Evolutionary conservation across 2,113 vertebrate genomes (phyloP).

Genomic region (Aphyosemion australe): DNA sequence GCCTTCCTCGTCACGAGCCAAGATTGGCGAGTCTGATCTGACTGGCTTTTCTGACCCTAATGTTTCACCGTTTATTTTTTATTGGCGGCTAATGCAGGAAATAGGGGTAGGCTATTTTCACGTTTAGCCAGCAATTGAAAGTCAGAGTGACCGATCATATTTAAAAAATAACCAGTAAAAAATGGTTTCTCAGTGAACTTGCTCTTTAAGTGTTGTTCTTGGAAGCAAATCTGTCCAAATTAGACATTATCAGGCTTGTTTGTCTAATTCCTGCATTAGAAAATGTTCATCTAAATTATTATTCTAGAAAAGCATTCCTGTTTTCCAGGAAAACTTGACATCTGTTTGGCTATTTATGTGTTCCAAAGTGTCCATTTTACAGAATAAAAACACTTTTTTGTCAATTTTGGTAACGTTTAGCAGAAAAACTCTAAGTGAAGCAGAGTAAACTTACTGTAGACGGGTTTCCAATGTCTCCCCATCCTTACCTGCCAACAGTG

Average conservation of each 20-base stretch:
- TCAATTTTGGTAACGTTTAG: not conserved
- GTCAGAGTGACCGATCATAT: too few relatives aligned
- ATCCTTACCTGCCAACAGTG: slow-evolving; percentile 4
- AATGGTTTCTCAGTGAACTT: too few relatives aligned
- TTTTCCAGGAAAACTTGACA: not conserved
- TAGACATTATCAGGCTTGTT: not conserved
- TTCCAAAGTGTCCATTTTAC: not conserved
- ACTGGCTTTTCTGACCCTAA: too few relatives aligned
- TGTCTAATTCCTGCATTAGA: not conserved
- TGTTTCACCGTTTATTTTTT: too few relatives aligned
- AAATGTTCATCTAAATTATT: not conserved
- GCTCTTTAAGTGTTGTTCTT: too few relatives aligned
- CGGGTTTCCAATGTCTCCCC: slow-evolving; percentile 7
- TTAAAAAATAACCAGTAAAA: too few relatives aligned
- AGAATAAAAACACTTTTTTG: not conserved
- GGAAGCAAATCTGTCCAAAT: too few relatives aligned
- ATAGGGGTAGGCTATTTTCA: too few relatives aligned
- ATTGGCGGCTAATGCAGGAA: too few relatives aligned
- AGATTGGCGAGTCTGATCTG: too few relatives aligned
- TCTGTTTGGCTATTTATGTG: not conserved
- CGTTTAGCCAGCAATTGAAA: too few relatives aligned
- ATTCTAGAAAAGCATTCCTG: not conserved
- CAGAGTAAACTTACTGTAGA: slow-evolving; percentile 3
- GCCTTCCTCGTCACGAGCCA: too few relatives aligned
- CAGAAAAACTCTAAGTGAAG: not conserved